Base-by-base conservation (phyloP, 2,797 vertebrate species). In the Oreochromis mossambicus region DNA sequence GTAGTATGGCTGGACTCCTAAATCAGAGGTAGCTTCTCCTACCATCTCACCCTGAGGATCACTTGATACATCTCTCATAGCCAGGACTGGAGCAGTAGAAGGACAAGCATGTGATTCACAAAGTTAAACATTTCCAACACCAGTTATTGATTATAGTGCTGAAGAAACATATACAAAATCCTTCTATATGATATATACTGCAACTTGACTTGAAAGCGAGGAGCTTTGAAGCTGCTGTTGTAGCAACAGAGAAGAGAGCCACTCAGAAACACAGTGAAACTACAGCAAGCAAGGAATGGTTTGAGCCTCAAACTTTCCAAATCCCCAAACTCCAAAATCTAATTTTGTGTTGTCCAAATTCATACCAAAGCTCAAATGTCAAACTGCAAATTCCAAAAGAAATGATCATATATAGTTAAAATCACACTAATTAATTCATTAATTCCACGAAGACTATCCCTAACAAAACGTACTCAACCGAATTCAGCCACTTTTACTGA, bases 51-150 rank as follows among this genome's bases (percentile, higher is more conserved):
- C 86, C 36, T 36, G 78, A 80, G 66, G 85, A 87, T 88, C 55
- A 12, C 83, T 87, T 8, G 8, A 73, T 17, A 83, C 50, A 29
- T 43, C 82, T 82, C 85, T 96, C 88, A 97, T 61, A 97, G 94
- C 96, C 96, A 96, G 52, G 96, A 95, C 96, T 97, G 89, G 76
- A 56, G 32, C 1, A 41, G 85, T 76, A 81, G 19, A 86, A 79
- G 66, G 66, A 81, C 3, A 84, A 19, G 17, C 26, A 76, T 38
- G 15, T 79, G 15, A 83, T 77, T 90, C n/a, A 80, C 26, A 41
- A 81, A 66, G 15, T 10, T 77, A 52, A 66, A 3, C 2, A 68
- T 14, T 13, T 24, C 21, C 36, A 82, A 83, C 38, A 81, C 3
- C 54, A 13, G 15, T 8, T 21, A 73, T 2, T 79, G 5, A 73